A percentile compares a stretch with the other conserved stretches of the same genome.
These are phyloP conservation scores for Melanophora roralis DNA, from an alignment of 2,888 invertebrate genomes.

Conservation along the genomic window DNA sequence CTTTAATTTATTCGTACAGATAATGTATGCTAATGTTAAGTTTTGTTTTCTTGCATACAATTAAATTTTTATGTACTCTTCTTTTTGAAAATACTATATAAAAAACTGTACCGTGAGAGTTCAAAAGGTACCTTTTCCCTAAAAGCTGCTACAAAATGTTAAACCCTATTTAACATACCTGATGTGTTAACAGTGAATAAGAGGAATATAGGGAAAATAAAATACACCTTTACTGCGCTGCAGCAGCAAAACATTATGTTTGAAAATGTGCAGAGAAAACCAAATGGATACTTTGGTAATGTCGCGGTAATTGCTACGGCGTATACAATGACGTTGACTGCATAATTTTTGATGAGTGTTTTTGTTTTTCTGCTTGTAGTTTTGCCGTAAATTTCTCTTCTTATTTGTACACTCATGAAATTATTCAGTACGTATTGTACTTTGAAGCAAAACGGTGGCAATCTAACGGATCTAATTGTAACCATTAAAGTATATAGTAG, in stretches of 20 bases:
- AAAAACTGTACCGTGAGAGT: too few species aligned
- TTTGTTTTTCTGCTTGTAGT: not conserved
- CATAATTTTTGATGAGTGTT: not conserved
- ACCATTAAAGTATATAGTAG: constrained; percentile 13
- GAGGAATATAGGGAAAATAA: not conserved
- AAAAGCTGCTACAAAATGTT: too few species aligned
- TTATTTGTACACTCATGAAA: constrained; percentile 55
- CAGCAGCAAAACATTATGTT: not conserved
- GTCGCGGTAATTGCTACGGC: constrained; percentile 25
- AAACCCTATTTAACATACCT: too few species aligned
- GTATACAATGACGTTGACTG: not conserved
- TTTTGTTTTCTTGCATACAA: too few species aligned
- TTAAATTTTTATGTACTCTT: too few species aligned
- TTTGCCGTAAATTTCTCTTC: constrained; percentile 62
- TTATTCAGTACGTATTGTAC: constrained; percentile 72
- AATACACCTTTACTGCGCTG: not conserved
- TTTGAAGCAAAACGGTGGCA: constrained; percentile 71
- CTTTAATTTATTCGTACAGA: too few species aligned
- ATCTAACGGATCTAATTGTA: constrained; percentile 63
- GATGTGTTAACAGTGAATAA: constrained; percentile 11
- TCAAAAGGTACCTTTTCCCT: too few species aligned
- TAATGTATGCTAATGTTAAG: too few species aligned
- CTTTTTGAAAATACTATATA: too few species aligned
- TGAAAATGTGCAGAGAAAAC: too few species aligned
- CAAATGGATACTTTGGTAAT: not conserved